A percentile compares a stretch with the other conserved stretches of the same genome.
phyloP scores from a whole-genome alignment of 2,113 vertebrate genomes.

The Dipodomys merriami region DNA sequence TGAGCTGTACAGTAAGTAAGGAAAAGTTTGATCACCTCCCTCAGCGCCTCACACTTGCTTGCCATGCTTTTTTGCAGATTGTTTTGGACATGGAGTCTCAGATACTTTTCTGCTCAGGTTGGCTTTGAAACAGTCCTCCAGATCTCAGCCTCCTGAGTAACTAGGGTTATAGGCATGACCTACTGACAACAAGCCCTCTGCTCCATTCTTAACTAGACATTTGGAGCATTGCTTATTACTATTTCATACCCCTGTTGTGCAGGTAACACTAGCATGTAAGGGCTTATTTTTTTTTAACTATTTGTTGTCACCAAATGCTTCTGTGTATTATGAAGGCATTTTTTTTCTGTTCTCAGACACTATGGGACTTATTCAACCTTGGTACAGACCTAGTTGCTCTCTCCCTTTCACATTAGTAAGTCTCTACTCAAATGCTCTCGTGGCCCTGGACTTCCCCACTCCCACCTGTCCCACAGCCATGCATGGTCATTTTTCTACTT shows the following conservation, averaged over 20 bases:
- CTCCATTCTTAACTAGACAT: not conserved
- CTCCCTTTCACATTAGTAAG: not conserved
- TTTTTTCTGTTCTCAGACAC: not conserved
- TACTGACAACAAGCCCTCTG: too few relatives aligned
- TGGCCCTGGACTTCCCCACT: not conserved
- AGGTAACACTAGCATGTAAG: not conserved
- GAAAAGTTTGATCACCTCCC: too few relatives aligned
- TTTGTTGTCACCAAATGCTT: not conserved
- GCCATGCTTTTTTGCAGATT: too few relatives aligned
- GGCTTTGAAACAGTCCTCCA: too few relatives aligned
- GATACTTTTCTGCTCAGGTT: too few relatives aligned
- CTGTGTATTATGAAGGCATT: not conserved
- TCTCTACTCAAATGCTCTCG: not conserved
- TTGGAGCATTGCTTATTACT: not conserved
- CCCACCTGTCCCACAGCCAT: fast-evolving
- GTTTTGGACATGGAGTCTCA: too few relatives aligned
- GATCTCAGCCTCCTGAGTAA: too few relatives aligned
- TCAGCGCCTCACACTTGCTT: too few relatives aligned
- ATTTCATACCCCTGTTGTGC: fast-evolving
- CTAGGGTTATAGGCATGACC: too few relatives aligned
- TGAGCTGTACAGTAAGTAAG: fast-evolving
- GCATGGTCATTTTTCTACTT: fast-evolving
- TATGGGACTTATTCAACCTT: not conserved
- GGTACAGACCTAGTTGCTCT: fast-evolving
- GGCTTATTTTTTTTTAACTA: not conserved